Evolutionary conservation across 2,113 vertebrate genomes (phyloP).

Genomic region (Petroica traversi): DNA sequence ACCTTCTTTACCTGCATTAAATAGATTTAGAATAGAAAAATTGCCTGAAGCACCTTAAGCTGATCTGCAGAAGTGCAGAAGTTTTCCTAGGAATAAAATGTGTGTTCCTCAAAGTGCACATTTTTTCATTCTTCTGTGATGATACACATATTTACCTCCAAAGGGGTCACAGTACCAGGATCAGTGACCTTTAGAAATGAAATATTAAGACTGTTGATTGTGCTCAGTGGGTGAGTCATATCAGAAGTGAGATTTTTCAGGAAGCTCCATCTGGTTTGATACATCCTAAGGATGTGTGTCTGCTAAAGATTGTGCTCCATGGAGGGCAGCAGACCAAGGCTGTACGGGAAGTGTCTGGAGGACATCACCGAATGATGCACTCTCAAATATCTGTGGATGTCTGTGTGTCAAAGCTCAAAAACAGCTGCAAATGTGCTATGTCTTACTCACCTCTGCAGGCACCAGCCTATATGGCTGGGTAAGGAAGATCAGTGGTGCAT

Average conservation of each 20-base stretch:
- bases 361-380: not conserved
- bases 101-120: not conserved
- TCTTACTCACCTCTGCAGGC: not conserved
- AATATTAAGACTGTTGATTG: not conserved
- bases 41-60: not conserved
- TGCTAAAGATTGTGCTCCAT: not conserved
- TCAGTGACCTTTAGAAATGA: not conserved
- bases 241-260: not conserved
- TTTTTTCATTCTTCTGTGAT: not conserved
- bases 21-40: not conserved
- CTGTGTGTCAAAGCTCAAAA: not conserved
- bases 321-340: not conserved
- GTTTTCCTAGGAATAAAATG: not conserved
- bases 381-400: not conserved
- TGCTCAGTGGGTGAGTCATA: not conserved
- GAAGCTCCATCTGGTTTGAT: not conserved
- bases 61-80: not conserved
- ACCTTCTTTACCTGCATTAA: not conserved
- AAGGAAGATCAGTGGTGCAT: not conserved
- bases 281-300: slow-evolving; percentile 26
- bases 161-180: not conserved
- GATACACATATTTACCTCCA: not conserved
- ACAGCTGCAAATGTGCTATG: not conserved
- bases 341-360: not conserved
- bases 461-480: not conserved